phyloP scores from a whole-genome alignment of 2,888 invertebrate genomes.

The Papilio demoleus region DNA sequence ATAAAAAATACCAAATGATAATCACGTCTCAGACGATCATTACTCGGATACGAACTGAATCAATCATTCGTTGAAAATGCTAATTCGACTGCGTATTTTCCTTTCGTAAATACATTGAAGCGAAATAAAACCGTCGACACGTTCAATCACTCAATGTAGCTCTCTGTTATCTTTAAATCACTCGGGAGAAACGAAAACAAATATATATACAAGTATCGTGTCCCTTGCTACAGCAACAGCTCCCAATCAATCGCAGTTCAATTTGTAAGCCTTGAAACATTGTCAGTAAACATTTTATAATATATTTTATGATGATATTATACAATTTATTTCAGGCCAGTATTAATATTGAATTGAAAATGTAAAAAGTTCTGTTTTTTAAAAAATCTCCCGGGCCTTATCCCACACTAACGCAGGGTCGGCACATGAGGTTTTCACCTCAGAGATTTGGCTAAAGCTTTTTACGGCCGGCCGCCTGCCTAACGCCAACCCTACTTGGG shows the following conservation, averaged over 20 bases:
- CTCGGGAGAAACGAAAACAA: slow-evolving; percentile 38
- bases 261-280: slow-evolving; percentile 29
- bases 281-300: slow-evolving; percentile 26
- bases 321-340: no score
- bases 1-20: slow-evolving; percentile 8
- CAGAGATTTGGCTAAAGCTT: no score
- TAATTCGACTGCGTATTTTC: slow-evolving; percentile 26
- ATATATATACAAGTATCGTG: slow-evolving; percentile 28
- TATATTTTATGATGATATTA: no score
- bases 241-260: slow-evolving; percentile 35
- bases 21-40: slow-evolving; percentile 3
- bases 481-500: no score
- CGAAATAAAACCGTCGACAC: slow-evolving; percentile 35
- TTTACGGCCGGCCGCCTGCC: no score
- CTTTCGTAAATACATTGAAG: slow-evolving; percentile 26
- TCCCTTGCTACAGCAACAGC: slow-evolving; percentile 21
- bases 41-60: slow-evolving; percentile 1
- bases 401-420: no score
- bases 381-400: no score
- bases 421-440: no score
- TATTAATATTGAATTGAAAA: no score
- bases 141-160: slow-evolving; percentile 35
- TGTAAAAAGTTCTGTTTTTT: no score
- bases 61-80: slow-evolving; percentile 31
- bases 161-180: slow-evolving; percentile 39